These are phyloP conservation scores for Neomorphus geoffroyi DNA, from an alignment of 2,797 vertebrate species.

Conservation along the genomic window DNA sequence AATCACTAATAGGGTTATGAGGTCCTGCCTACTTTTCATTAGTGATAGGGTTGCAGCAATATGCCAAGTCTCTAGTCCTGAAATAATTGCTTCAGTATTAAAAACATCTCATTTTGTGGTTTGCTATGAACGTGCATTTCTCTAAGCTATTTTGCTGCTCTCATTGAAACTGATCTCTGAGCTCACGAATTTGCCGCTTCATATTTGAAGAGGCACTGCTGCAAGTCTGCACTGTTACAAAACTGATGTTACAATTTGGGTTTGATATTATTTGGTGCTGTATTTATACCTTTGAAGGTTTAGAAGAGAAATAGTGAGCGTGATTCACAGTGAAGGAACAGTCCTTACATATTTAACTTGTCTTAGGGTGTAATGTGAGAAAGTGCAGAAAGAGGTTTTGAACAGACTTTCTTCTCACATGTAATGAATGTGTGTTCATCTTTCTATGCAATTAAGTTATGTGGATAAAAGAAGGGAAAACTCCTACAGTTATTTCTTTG, in stretches of 20 bases:
- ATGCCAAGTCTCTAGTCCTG: neutral
- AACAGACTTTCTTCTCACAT: neutral
- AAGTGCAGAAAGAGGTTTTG: neutral
- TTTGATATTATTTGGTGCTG: neutral
- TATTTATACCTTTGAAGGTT: neutral
- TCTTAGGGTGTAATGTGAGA: neutral
- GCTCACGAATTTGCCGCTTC: neutral
- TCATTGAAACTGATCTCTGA: neutral
- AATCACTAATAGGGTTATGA: neutral
- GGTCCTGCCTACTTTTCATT: neutral
- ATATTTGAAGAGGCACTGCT: neutral
- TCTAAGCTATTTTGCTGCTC: neutral
- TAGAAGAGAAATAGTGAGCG: neutral
- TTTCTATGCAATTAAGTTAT: neutral
- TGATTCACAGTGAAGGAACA: neutral
- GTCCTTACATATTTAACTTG: neutral
- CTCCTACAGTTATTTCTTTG: neutral
- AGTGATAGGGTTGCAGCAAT: constrained; percentile 8
- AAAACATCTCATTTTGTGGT: neutral
- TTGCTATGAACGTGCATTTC: neutral
- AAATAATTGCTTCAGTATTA: constrained; percentile 1
- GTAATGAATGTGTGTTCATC: neutral
- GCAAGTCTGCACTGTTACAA: neutral
- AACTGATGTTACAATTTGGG: neutral
- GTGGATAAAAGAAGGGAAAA: neutral